Percentiles rank a stretch among this genome's conserved stretches.
These are phyloP conservation scores for Nebria salina DNA, from an alignment of 2,888 invertebrate species.

Conservation along the genomic window DNA sequence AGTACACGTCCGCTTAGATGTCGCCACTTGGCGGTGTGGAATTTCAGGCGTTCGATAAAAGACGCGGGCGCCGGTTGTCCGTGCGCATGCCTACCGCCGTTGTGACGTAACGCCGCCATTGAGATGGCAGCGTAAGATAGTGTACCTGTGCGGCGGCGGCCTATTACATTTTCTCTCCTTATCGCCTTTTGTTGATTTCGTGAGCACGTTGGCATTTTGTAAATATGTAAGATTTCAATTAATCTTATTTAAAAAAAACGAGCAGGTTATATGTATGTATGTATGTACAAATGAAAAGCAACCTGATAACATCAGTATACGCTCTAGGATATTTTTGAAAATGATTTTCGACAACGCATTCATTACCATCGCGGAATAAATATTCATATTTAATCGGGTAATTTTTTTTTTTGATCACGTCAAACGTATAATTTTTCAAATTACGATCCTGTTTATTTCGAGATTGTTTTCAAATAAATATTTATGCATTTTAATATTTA, in stretches of 20 bases:
- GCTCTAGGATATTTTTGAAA: too few relatives aligned
- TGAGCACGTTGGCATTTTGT: slow-evolving; percentile 41
- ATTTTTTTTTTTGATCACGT: too few relatives aligned
- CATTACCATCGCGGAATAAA: too few relatives aligned
- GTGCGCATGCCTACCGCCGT: slow-evolving; percentile 32
- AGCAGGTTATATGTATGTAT: slow-evolving; percentile 13
- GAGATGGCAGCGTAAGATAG: slow-evolving; percentile 38
- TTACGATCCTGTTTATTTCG: too few relatives aligned
- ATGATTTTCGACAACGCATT: too few relatives aligned
- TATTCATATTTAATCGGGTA: too few relatives aligned
- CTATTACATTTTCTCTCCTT: slow-evolving; percentile 37
- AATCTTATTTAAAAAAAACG: slow-evolving; percentile 30
- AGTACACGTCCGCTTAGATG: slow-evolving; percentile 32
- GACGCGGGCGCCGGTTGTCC: slow-evolving; percentile 25
- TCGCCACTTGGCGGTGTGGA: slow-evolving; percentile 35
- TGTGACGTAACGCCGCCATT: slow-evolving; percentile 22
- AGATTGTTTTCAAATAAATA: too few relatives aligned
- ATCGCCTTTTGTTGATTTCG: slow-evolving; percentile 41
- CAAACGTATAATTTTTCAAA: too few relatives aligned
- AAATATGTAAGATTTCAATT: slow-evolving; percentile 44
- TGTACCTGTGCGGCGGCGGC: not conserved
- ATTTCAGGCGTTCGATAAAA: slow-evolving; percentile 27
- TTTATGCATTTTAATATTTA: too few relatives aligned
- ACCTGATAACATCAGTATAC: not conserved
- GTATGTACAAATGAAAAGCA: slow-evolving; percentile 2